phyloP scores from a whole-genome alignment of 1,140 invertebrate genomes.

The Chrysomallon squamiferum region DNA sequence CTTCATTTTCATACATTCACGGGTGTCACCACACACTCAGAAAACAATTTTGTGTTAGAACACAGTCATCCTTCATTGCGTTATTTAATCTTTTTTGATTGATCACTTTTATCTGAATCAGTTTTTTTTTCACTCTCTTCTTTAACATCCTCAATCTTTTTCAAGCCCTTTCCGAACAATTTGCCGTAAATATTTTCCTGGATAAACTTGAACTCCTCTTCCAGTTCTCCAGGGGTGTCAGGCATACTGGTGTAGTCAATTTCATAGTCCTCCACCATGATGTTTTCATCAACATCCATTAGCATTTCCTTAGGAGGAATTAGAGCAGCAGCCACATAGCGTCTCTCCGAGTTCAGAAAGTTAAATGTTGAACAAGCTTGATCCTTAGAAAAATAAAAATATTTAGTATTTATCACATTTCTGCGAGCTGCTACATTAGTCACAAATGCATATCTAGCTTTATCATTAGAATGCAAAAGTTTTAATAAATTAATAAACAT shows the following conservation, averaged over 20 bases:
- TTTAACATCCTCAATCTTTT: too few species aligned
- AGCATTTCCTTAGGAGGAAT: conserved; percentile 71
- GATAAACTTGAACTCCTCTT: not conserved
- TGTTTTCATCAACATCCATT: conserved; percentile 10
- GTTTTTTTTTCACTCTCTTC: too few species aligned
- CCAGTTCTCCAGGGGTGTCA: conserved; percentile 6
- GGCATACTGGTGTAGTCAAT: not conserved
- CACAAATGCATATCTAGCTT: not conserved
- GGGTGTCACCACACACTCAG: too few species aligned
- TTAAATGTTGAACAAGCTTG: conserved; percentile 84
- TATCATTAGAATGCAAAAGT: not conserved
- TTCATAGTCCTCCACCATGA: not conserved
- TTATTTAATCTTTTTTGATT: too few species aligned
- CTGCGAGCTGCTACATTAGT: not conserved
- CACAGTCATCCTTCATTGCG: too few species aligned
- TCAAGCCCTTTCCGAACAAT: too few species aligned
- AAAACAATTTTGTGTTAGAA: too few species aligned
- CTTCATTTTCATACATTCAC: too few species aligned
- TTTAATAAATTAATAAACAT: too few species aligned
- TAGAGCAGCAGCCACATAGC: conserved; percentile 78
- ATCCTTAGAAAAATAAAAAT: conserved; percentile 59
- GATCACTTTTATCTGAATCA: too few species aligned
- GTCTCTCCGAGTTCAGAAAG: conserved; percentile 78
- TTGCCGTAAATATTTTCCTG: not conserved
- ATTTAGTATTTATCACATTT: not conserved